phyloP scores from a whole-genome alignment of 2,797 vertebrate genomes.

The Gadopsis marmoratus region DNA sequence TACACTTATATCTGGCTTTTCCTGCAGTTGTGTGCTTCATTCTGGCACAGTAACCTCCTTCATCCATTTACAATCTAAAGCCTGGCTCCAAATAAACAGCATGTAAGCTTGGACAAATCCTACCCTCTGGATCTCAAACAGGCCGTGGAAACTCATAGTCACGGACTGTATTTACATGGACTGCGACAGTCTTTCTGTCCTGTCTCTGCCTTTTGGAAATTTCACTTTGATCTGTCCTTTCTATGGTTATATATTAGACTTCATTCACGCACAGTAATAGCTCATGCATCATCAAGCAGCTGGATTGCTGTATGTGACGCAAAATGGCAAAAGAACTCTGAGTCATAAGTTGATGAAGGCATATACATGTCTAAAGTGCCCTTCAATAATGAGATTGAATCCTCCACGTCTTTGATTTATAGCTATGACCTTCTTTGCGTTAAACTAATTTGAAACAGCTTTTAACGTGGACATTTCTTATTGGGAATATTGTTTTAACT shows the following conservation, averaged over 20 bases:
- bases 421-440: conserved; percentile 22
- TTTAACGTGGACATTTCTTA: conserved; percentile 5
- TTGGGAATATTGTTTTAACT: conserved; percentile 23
- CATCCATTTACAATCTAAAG: conserved; percentile 29
- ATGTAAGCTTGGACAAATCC: conserved; percentile 36
- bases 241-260: not conserved
- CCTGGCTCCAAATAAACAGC: conserved; percentile 38
- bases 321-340: conserved; percentile 37
- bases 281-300: conserved; percentile 35
- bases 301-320: conserved; percentile 28
- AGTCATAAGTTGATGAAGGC: conserved; percentile 36
- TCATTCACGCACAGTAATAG: conserved; percentile 36
- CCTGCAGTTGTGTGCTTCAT: not conserved
- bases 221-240: conserved; percentile 34
- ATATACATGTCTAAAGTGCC: conserved; percentile 28
- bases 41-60: conserved; percentile 9
- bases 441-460: conserved; percentile 31
- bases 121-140: conserved; percentile 32
- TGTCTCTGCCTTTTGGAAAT: conserved; percentile 5
- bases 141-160: conserved; percentile 15
- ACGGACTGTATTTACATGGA: conserved; percentile 21
- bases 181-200: conserved; percentile 8
- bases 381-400: conserved; percentile 29
- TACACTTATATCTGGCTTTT: not conserved
- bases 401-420: conserved; percentile 8